A percentile compares a stretch with the other conserved stretches of the same genome.
phyloP scores from a whole-genome alignment of 1,140 invertebrate genomes.

The Oncopeltus fasciatus region DNA sequence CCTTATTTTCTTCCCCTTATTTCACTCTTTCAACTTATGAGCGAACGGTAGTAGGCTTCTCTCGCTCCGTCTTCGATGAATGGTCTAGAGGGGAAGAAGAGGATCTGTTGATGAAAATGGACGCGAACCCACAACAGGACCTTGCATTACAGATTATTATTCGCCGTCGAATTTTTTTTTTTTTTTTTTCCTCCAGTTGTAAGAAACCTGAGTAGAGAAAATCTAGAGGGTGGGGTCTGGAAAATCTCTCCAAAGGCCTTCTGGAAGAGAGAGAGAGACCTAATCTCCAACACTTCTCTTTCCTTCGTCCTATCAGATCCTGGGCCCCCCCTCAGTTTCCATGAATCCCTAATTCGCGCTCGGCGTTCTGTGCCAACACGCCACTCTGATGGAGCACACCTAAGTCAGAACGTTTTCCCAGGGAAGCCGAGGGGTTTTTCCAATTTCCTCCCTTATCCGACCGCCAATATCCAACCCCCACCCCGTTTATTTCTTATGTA shows the following conservation, averaged over 20 bases:
- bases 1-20: too few relatives aligned
- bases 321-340: neutral
- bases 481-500: neutral
- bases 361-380: too few relatives aligned
- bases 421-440: neutral
- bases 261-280: neutral
- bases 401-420: neutral
- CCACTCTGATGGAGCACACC: neutral
- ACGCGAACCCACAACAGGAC: too few relatives aligned
- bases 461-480: neutral
- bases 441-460: neutral
- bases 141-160: too few relatives aligned
- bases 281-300: neutral
- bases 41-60: too few relatives aligned
- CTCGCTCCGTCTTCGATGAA: too few relatives aligned
- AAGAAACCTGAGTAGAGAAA: too few relatives aligned
- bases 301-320: conserved; percentile 4
- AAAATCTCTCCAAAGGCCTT: neutral
- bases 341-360: conserved; percentile 2
- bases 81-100: too few relatives aligned
- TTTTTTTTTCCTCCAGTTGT: neutral
- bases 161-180: neutral
- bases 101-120: too few relatives aligned
- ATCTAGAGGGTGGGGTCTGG: too few relatives aligned
- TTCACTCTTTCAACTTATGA: too few relatives aligned